Evolutionary conservation across 2,888 invertebrate genomes (phyloP).

Genomic region (Auanema freiburgensis): DNA sequence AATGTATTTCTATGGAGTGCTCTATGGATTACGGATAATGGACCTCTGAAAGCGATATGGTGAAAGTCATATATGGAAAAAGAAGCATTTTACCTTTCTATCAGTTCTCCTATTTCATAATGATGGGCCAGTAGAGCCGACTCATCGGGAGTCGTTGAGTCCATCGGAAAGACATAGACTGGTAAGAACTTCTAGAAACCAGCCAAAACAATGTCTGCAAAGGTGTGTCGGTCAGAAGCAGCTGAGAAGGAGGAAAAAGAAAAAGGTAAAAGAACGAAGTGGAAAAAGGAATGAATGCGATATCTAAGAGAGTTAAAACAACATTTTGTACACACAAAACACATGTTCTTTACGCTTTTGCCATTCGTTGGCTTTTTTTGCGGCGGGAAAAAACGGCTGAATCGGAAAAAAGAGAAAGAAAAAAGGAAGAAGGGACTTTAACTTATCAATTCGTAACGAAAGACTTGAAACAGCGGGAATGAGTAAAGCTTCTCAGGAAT

Average conservation of each 20-base stretch:
- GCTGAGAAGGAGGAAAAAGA: too few relatives aligned
- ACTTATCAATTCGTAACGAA: neutral
- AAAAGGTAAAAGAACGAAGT: too few relatives aligned
- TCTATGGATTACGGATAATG: conserved; percentile 18
- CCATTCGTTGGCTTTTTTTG: neutral
- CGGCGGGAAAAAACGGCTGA: neutral
- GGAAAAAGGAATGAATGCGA: too few relatives aligned
- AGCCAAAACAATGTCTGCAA: too few relatives aligned
- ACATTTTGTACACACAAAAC: too few relatives aligned
- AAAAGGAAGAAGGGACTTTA: neutral
- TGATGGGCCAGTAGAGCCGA: conserved; percentile 24
- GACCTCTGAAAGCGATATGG: conserved; percentile 9
- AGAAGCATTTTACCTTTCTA: conserved; percentile 15
- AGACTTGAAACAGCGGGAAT: neutral
- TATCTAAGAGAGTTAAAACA: too few relatives aligned
- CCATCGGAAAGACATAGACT: conserved; percentile 19
- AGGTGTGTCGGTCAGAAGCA: too few relatives aligned
- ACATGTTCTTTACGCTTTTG: neutral
- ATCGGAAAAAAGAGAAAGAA: neutral
- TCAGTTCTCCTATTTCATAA: conserved; percentile 19
- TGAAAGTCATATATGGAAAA: neutral
- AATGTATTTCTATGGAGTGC: conserved; percentile 18
- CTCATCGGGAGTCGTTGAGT: conserved; percentile 20
- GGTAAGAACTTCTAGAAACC: neutral
- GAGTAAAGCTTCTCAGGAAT: neutral